Percentiles rank a stretch among this genome's conserved stretches.
Conservation (phyloP, 2,113 vertebrate genomes). For the Aptenodytes forsteri region DNA sequence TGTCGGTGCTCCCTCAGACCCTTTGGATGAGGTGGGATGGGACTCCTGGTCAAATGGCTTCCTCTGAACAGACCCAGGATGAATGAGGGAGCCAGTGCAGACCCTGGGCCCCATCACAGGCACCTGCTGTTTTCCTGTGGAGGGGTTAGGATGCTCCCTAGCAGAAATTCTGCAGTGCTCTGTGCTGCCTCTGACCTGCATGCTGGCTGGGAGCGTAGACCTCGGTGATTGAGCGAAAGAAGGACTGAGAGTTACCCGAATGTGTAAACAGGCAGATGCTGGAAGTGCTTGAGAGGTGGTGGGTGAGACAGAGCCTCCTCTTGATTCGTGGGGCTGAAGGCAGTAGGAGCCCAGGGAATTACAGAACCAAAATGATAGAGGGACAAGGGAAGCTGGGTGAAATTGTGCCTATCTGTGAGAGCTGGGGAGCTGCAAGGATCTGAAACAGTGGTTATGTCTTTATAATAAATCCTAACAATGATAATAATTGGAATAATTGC, state of each 20-base stretch:
- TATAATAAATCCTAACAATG: neutral
- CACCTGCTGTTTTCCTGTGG: rapidly evolving
- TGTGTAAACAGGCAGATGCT: neutral
- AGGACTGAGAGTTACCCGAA: neutral
- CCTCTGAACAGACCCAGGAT: neutral
- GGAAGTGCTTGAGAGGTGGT: neutral
- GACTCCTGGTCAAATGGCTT: neutral
- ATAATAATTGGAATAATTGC: slow-evolving; percentile 27
- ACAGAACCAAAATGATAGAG: neutral
- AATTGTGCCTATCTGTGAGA: neutral
- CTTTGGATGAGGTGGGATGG: neutral
- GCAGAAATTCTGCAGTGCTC: neutral
- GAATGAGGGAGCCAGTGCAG: neutral
- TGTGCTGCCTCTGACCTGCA: neutral
- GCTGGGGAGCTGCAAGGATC: neutral
- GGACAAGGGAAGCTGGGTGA: neutral
- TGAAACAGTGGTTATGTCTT: neutral
- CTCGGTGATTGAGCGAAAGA: rapidly evolving
- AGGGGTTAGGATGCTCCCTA: neutral
- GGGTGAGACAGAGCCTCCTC: neutral
- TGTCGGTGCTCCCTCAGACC: no score
- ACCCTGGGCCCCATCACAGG: neutral
- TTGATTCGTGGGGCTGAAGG: neutral
- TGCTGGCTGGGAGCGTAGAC: neutral
- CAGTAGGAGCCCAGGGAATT: neutral